Conservation (phyloP, 2,113 vertebrate species). For the Stomatorhinus ivindoensis region DNA sequence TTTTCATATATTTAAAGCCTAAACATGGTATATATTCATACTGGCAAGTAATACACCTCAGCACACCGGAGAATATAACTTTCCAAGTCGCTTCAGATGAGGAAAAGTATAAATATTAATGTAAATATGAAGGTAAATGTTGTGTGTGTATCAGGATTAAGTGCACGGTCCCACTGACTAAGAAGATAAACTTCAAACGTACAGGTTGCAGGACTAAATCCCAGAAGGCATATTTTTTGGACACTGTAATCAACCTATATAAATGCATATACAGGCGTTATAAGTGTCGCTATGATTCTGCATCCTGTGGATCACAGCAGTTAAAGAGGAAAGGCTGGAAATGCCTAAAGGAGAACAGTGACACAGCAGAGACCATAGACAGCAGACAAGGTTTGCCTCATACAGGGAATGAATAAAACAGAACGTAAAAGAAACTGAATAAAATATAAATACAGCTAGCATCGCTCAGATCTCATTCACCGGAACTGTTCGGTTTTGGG, state of each 20-base stretch:
- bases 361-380: background rate
- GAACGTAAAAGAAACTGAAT: background rate
- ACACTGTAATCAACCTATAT: background rate
- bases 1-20: background rate
- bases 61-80: background rate
- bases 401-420: background rate
- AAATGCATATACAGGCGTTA: background rate
- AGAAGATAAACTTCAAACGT: background rate
- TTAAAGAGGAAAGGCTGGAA: background rate
- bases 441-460: background rate
- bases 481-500: background rate
- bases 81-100: background rate
- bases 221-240: background rate
- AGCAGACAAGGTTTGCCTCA: background rate
- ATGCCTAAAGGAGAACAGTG: background rate
- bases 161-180: background rate
- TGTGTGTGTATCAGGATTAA: background rate
- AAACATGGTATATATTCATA: background rate
- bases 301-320: background rate
- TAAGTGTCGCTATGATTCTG: background rate
- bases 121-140: background rate
- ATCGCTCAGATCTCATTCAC: background rate
- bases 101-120: background rate
- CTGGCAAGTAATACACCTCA: background rate
- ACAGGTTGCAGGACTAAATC: constrained; percentile 4